These are phyloP conservation scores for Piaya cayana DNA, from an alignment of 2,113 vertebrate species.

Conservation along the genomic window DNA sequence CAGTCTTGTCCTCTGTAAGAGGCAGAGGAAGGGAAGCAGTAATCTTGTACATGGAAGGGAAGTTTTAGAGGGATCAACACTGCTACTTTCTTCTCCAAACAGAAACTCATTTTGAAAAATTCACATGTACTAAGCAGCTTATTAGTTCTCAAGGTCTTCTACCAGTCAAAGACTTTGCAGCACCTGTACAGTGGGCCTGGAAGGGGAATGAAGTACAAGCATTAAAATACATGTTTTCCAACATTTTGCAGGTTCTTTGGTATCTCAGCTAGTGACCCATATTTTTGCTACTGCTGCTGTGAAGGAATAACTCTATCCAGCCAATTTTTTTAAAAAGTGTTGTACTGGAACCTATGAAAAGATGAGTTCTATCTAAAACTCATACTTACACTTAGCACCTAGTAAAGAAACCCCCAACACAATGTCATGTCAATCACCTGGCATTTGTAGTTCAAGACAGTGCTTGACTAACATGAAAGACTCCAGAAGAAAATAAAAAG, in stretches of 20 bases:
- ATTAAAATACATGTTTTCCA: neutral
- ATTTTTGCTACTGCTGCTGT: neutral
- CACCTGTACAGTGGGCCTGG: fast-evolving
- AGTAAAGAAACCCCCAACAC: neutral
- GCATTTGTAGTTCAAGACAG: neutral
- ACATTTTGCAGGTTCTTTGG: neutral
- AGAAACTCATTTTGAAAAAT: neutral
- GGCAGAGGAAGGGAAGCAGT: neutral
- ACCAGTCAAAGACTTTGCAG: neutral
- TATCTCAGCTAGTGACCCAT: neutral
- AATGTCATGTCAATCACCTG: neutral
- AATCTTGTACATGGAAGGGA: neutral
- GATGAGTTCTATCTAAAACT: neutral
- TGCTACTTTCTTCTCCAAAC: neutral
- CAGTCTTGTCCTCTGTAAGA: neutral
- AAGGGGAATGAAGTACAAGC: neutral
- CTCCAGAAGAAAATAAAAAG: neutral
- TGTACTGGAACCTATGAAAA: neutral
- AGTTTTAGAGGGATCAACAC: neutral
- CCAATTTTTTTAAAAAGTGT: neutral
- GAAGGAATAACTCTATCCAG: neutral
- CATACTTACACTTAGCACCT: neutral
- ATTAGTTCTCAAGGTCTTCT: neutral
- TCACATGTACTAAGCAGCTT: neutral
- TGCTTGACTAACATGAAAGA: neutral